Evolutionary conservation across 2,113 vertebrate species (phyloP), one percentile per base, ranked within the genome.

Genomic region (Sula dactylatra): DNA sequence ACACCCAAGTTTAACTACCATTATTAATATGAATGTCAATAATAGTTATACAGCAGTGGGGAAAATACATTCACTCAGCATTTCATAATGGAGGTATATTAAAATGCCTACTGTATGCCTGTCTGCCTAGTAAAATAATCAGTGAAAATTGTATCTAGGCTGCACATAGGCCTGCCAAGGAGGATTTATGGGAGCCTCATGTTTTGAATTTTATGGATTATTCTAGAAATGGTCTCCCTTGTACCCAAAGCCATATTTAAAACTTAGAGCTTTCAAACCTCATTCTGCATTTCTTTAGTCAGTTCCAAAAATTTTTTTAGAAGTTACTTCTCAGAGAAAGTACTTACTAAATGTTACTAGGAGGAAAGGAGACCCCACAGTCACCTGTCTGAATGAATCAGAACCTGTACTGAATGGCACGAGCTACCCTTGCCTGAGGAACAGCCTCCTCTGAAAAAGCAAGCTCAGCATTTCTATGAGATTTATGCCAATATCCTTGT

Each of bases 1-100:
- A 42, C 71, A 88, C 25, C 31, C 58, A 47, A 50, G 82, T 77
- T 56, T 47, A 91, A 77, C 54, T 62, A 4, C 40, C 2, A 1
- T 83, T 95, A 77, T 82, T 85, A 85, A 91, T 85, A 54, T 21
- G 16, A 80, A 58, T 78, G 71, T 56, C 93, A 95, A 34, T 91
- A 90, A 38, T 27, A 80, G 74, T 77, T 72, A 29, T 0, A 24
- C 15, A 74, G 92, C 79, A 52, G 21, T 42, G 44, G 45, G 45
- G 42, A 45, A 93, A 88, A 88, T 40, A 24, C 36, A 56, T 73
- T 91, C 32, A 56, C 19, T 86, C 80, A 66, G 91, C 67, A 66
- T 81, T 94, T 86, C 0, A 1, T 77, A 65, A 32, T 6, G 25
- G 44, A 70, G 61, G 27, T 16, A 8, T 49, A 54, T 66, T 70